Evolutionary conservation across 2,888 invertebrate species (phyloP).

Genomic region (Masnerella sp.): DNA sequence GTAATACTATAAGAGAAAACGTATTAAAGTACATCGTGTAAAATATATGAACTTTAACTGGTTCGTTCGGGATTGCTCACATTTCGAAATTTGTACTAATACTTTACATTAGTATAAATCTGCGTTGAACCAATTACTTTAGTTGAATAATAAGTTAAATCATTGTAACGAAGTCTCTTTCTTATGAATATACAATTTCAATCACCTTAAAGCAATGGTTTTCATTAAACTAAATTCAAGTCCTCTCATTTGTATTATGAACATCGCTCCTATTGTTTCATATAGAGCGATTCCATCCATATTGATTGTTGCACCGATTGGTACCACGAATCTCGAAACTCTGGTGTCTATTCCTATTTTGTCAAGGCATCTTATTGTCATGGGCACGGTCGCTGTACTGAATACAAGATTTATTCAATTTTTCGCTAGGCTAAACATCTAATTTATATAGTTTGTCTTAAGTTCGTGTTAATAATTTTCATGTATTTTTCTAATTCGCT

Average conservation of each 20-base stretch:
- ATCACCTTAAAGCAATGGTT: constrained; percentile 93
- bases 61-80: no score
- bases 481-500: not conserved
- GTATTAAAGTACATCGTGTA: no score
- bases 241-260: constrained; percentile 95
- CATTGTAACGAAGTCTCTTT: no score
- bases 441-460: not conserved
- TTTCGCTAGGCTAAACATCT: no score
- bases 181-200: not conserved
- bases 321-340: constrained; percentile 96
- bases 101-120: no score
- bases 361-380: constrained; percentile 95
- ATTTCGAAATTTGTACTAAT: no score
- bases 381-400: constrained; percentile 96
- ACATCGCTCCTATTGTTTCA: constrained; percentile 98
- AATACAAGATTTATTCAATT: constrained; percentile 22
- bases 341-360: constrained; percentile 93
- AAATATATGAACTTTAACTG: no score
- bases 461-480: not conserved
- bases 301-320: constrained; percentile 98
- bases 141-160: no score
- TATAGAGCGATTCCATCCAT: constrained; percentile 99
- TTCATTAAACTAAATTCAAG: constrained; percentile 91
- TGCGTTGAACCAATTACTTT: no score
- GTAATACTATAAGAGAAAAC: constrained; percentile 82